Evolutionary conservation across 2,888 invertebrate species (phyloP).

Genomic region (Tetragnatha montana): DNA sequence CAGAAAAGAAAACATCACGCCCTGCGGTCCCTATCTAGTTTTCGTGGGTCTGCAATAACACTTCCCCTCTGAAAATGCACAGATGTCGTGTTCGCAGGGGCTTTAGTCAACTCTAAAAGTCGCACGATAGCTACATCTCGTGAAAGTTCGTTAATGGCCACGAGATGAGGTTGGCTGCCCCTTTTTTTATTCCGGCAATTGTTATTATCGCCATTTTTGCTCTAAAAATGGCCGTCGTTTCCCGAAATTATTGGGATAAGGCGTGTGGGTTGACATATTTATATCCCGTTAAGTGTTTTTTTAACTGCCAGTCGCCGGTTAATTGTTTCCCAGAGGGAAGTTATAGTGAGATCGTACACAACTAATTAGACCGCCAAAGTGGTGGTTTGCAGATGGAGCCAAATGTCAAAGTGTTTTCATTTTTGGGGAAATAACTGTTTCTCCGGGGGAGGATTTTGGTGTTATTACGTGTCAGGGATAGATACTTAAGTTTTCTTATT

Average conservation of each 20-base stretch:
- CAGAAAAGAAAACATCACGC: conserved; percentile 6
- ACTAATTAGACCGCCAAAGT: not conserved
- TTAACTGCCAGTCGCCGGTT: conserved; percentile 1
- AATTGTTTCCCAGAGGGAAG: conserved; percentile 8
- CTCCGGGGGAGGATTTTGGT: not conserved
- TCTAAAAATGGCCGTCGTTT: not conserved
- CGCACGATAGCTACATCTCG: conserved; percentile 9
- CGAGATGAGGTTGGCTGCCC: not conserved
- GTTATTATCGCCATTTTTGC: conserved; percentile 15
- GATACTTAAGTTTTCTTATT: too few species aligned
- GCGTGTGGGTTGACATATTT: conserved; percentile 25
- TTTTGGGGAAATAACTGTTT: not conserved
- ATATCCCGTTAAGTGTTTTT: conserved; percentile 16
- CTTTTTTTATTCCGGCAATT: not conserved
- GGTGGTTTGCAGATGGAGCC: conserved; percentile 3
- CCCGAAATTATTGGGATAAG: conserved; percentile 24
- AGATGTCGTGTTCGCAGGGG: conserved; percentile 27
- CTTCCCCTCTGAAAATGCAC: conserved; percentile 25
- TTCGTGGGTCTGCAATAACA: not conserved
- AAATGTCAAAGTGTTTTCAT: conserved; percentile 14
- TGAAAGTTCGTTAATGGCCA: conserved; percentile 5
- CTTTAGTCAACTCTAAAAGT: conserved; percentile 2
- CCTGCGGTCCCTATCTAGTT: not conserved
- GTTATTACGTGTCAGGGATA: not conserved
- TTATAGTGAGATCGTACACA: not conserved